Evolutionary conservation across 1,140 invertebrate species (phyloP), one percentile per base, ranked within the genome.

Genomic region (Lycorma delicatula): DNA sequence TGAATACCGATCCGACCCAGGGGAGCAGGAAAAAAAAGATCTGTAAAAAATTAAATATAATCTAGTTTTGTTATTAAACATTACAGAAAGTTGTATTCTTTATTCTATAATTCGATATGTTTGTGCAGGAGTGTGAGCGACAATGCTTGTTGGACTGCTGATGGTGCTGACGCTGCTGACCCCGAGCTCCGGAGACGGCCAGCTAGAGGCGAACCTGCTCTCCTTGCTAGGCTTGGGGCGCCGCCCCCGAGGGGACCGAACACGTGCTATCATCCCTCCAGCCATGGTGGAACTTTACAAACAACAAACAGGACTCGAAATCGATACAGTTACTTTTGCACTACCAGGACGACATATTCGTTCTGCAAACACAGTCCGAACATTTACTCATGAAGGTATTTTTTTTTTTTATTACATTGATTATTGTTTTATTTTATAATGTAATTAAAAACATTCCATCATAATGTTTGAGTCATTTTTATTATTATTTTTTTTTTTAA

Each of bases 341-440:
- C 81, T 81, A 63, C 81, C 81, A 60, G 85, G 85, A 51, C 72
- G 83, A 57, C 75, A 83, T 60, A 77, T 79, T 11, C 75, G 79
- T 57, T 80, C 80, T 54, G 87, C 91, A 57, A 93, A 93, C 73
- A 93, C 90, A 34, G 85, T 91, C 31, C 76, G 91, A 62, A 89
- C 87, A 72, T 93, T 89, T 75, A 78, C 81, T 63, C 89, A 93
- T 75, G 73, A 81, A 74, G 86, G 87, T 89, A 71, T n/a, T n/a
- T n/a, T n/a, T n/a, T n/a, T n/a, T n/a, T n/a, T n/a, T n/a, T n/a
- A n/a, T n/a, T n/a, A n/a, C n/a, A n/a, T n/a, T n/a, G n/a, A n/a
- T n/a, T n/a, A n/a, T n/a, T n/a, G n/a, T n/a, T n/a, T n/a, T n/a
- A n/a, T n/a, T n/a, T n/a, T n/a, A n/a, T n/a, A n/a, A n/a, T n/a